Evolutionary conservation across 2,797 vertebrate genomes (phyloP).

Genomic region (Tolypeutes matacus): DNA sequence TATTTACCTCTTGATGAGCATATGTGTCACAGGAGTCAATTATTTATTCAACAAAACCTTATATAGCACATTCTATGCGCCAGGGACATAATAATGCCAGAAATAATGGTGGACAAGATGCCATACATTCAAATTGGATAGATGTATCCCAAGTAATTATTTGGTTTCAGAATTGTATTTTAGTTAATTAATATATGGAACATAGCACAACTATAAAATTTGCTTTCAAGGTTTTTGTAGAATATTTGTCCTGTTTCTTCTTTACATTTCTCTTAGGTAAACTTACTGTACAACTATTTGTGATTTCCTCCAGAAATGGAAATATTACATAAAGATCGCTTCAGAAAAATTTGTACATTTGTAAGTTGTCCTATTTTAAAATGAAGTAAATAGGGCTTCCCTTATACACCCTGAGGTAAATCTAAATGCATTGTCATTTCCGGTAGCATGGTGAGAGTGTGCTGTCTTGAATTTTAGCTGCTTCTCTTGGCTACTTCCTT

Average conservation of each 20-base stretch:
- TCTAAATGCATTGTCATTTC: background rate
- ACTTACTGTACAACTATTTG: background rate
- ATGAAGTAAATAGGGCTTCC: background rate
- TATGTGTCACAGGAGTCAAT: background rate
- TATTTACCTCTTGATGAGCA: background rate
- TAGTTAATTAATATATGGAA: background rate
- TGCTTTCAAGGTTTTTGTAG: background rate
- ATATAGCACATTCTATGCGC: background rate
- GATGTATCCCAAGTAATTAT: background rate
- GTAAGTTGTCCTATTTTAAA: background rate
- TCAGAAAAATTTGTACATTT: background rate
- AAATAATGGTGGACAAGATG: background rate
- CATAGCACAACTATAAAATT: background rate
- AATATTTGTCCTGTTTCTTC: background rate
- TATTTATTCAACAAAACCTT: background rate
- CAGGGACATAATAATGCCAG: background rate
- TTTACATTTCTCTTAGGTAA: background rate
- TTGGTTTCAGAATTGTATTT: background rate
- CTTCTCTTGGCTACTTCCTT: background rate
- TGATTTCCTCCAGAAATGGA: background rate
- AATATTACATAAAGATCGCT: background rate
- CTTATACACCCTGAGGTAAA: background rate
- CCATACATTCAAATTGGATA: background rate
- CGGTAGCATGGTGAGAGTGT: background rate
- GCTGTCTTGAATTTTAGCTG: background rate